Conservation (phyloP, 2,113 vertebrate species). For the Pteruthius melanotis region DNA sequence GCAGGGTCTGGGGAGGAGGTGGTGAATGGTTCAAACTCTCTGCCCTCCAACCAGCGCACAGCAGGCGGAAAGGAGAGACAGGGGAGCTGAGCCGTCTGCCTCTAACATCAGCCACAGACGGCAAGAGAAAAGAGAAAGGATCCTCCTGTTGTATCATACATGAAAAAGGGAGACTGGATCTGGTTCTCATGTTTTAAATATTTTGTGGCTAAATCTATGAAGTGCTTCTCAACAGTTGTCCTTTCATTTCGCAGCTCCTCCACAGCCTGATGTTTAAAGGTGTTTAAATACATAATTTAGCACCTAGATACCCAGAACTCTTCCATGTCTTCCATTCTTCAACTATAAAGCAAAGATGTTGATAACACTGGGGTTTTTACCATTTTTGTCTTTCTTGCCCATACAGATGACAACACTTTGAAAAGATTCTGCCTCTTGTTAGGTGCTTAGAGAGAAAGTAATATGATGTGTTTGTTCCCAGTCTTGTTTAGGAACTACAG, state of each 20-base stretch:
- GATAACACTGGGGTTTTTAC: neutral
- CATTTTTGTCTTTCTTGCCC: neutral
- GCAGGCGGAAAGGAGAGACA: neutral
- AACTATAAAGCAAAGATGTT: neutral
- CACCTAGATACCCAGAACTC: neutral
- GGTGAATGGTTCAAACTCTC: rapidly evolving
- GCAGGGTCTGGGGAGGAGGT: neutral
- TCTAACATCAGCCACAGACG: neutral
- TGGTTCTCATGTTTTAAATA: neutral
- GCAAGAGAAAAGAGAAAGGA: neutral
- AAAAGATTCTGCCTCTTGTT: neutral
- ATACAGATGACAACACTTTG: neutral
- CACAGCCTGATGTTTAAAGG: neutral
- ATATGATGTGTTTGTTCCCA: neutral
- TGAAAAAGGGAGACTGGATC: neutral
- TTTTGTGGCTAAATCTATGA: neutral
- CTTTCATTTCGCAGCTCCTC: neutral
- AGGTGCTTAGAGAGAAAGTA: neutral
- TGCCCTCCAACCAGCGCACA: rapidly evolving
- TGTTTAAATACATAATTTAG: neutral
- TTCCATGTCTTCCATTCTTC: neutral
- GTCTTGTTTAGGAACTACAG: neutral
- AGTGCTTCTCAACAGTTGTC: neutral
- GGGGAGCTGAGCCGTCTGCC: neutral
- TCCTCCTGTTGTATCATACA: neutral